Conservation (phyloP, 2,113 vertebrate genomes). For the Prionailurus viverrinus region DNA sequence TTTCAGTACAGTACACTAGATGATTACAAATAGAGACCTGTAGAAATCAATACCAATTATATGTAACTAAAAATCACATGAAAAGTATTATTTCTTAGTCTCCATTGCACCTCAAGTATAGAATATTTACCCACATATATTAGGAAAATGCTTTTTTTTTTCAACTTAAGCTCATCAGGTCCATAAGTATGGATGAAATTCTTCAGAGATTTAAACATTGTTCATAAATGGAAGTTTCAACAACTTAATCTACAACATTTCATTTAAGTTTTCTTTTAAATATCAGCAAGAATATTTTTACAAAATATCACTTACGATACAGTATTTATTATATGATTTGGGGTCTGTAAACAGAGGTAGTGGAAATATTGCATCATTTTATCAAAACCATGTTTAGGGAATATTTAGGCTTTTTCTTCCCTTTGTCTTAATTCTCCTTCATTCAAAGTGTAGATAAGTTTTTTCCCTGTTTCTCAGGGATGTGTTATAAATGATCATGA, state of each 20-base stretch:
- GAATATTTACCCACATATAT: not conserved
- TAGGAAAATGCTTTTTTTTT: not conserved
- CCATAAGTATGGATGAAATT: not conserved
- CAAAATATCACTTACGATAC: not conserved
- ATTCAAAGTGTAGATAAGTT: not conserved
- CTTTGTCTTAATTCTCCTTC: not conserved
- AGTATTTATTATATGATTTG: not conserved
- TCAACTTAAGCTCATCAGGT: not conserved
- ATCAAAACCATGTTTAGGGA: not conserved
- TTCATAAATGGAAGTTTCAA: too few relatives aligned
- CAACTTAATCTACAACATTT: not conserved
- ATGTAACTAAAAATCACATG: not conserved
- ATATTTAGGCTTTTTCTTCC: not conserved
- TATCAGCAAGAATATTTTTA: not conserved
- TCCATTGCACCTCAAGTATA: not conserved
- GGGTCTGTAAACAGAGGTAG: not conserved
- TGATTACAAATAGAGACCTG: not conserved
- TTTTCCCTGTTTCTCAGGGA: not conserved
- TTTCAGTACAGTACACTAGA: not conserved
- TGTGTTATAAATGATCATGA: not conserved
- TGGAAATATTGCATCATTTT: not conserved
- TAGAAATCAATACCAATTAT: conserved; percentile 1
- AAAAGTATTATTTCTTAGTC: not conserved
- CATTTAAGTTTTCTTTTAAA: not conserved
- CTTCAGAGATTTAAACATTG: not conserved